Conservation (phyloP, 2,113 vertebrate species). For the Corythornis cristatus region DNA sequence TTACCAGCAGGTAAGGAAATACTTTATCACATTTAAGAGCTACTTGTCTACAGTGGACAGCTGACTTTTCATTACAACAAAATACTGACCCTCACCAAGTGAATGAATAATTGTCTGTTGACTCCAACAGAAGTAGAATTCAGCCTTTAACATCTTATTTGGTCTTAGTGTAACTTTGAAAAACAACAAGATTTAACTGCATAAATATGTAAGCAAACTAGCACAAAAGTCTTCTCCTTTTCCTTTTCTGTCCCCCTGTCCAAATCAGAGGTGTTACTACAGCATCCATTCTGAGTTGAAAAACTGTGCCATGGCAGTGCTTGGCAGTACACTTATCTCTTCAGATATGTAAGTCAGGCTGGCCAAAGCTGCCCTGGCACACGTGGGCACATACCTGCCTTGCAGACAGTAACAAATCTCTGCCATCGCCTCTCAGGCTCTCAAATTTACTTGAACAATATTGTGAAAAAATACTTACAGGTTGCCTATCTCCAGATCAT, state of each 20-base stretch:
- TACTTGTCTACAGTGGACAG: not conserved
- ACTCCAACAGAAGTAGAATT: not conserved
- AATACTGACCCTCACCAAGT: not conserved
- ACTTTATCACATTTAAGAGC: not conserved
- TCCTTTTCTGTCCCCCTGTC: not conserved
- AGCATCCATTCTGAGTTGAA: accelerated
- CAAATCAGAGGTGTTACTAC: not conserved
- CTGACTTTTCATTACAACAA: not conserved
- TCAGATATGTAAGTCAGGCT: not conserved
- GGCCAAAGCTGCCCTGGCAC: not conserved
- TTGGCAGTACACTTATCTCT: not conserved
- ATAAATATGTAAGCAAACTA: not conserved
- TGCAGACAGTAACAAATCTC: not conserved
- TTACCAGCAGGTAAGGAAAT: not conserved
- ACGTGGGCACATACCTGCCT: accelerated
- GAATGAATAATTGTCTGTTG: not conserved
- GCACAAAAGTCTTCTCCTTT: not conserved
- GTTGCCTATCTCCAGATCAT: not conserved
- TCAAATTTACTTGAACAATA: not conserved
- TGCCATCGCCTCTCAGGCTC: not conserved
- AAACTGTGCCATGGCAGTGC: not conserved
- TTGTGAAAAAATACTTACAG: not conserved
- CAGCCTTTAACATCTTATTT: not conserved
- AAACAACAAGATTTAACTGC: not conserved
- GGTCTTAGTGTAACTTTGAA: accelerated